These are phyloP conservation scores for Drosophila persimilis DNA, from an alignment of 1,140 invertebrate genomes.

Conservation along the genomic window DNA sequence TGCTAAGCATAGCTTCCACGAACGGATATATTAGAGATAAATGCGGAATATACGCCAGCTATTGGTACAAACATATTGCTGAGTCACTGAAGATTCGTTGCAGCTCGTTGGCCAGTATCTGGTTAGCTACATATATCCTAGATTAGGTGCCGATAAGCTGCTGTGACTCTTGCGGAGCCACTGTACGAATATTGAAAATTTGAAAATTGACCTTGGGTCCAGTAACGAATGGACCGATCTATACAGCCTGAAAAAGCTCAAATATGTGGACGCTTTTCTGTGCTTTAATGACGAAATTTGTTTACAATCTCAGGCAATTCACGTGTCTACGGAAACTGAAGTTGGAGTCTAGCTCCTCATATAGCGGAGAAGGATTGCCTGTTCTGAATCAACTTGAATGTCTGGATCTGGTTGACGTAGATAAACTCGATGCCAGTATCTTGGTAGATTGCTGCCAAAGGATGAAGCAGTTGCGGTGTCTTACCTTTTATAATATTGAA, in stretches of 20 bases:
- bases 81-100: conserved; percentile 2
- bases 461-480: conserved; percentile 14
- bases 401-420: conserved; percentile 9
- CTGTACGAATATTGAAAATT: background rate
- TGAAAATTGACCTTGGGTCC: conserved; percentile 6
- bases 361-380: background rate
- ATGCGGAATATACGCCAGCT: background rate
- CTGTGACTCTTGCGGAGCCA: conserved; percentile 10
- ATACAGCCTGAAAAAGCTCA: background rate
- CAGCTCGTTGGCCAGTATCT: conserved; percentile 8
- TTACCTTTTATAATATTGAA: conserved; percentile 6
- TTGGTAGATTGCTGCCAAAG: conserved; percentile 5
- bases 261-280: conserved; percentile 13
- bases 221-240: background rate
- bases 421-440: background rate
- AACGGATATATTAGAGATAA: background rate
- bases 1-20: conserved; percentile 10
- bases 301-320: background rate
- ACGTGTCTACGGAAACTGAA: conserved; percentile 9
- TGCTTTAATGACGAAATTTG: background rate
- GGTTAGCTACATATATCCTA: conserved; percentile 17
- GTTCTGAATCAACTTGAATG: conserved; percentile 4
- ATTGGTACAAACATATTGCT: conserved; percentile 12
- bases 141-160: background rate
- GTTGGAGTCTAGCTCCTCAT: background rate